Conservation (phyloP, 2,113 vertebrate genomes). For the Tinamus guttatus region DNA sequence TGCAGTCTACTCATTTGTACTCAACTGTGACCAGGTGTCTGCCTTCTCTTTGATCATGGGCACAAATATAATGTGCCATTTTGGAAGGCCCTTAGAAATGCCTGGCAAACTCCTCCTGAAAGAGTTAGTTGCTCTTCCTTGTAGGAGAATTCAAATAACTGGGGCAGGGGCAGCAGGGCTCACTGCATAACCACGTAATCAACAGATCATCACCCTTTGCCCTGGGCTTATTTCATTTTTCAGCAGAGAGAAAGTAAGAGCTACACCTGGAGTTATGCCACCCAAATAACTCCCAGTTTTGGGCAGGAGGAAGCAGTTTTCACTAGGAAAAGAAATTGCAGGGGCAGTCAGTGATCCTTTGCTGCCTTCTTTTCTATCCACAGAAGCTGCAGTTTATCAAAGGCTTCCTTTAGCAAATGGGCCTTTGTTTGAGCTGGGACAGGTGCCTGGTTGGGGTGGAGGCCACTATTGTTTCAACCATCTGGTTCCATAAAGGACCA, state of each 20-base stretch:
- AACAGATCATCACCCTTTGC: neutral
- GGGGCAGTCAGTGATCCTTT: neutral
- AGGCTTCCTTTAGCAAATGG: slow-evolving; percentile 7
- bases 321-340: neutral
- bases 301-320: neutral
- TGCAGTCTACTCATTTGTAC: neutral
- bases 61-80: neutral
- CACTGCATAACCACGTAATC: accelerated
- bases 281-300: neutral
- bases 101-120: neutral
- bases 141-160: neutral
- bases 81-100: neutral
- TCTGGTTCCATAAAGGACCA: neutral
- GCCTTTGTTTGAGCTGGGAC: slow-evolving; percentile 26
- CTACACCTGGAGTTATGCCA: neutral
- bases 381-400: neutral
- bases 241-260: neutral
- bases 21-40: neutral
- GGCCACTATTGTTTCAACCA: slow-evolving; percentile 42
- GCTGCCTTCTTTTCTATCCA: neutral
- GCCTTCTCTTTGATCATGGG: neutral
- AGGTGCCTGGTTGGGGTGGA: neutral
- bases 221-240: neutral
- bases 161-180: neutral
- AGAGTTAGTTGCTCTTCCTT: neutral